These are phyloP conservation scores for Drosophila lacteicornis DNA, from an alignment of 1,140 invertebrate species.

Conservation along the genomic window DNA sequence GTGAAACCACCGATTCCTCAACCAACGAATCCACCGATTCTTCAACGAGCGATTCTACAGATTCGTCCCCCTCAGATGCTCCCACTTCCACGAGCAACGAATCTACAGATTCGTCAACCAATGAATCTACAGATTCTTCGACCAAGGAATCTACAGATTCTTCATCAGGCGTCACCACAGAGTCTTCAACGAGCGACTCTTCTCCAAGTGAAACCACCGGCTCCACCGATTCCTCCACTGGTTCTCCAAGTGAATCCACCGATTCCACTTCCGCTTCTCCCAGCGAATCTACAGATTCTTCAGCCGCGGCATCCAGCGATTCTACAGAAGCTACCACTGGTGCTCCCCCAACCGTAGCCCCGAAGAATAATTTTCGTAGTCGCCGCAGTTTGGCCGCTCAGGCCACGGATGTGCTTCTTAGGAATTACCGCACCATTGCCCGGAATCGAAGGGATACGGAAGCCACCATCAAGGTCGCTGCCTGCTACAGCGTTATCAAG, in stretches of 20 bases:
- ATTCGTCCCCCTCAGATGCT: no score
- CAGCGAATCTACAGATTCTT: not conserved
- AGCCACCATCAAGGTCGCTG: slow-evolving; percentile 21
- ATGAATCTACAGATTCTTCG: not conserved
- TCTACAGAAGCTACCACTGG: not conserved
- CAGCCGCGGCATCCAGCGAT: not conserved
- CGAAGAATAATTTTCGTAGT: not conserved
- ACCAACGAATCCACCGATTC: not conserved
- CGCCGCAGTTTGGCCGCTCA: slow-evolving; percentile 45
- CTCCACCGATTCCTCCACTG: not conserved
- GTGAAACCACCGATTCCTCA: not conserved
- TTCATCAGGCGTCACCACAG: not conserved
- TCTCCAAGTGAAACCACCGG: slow-evolving; percentile 1
- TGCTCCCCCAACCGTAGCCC: not conserved
- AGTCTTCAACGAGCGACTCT: not conserved
- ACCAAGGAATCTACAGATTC: slow-evolving; percentile 12
- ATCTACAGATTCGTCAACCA: not conserved
- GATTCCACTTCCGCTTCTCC: not conserved
- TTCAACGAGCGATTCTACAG: not conserved
- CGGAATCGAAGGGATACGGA: slow-evolving; percentile 17
- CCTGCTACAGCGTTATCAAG: slow-evolving; percentile 66
- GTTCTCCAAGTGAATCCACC: not conserved
- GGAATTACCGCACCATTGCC: slow-evolving; percentile 47
- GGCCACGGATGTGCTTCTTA: slow-evolving; percentile 51
- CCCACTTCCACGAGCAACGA: not conserved